Evolutionary conservation across 64 coral and sea anemone species (phyloP), one percentile per base, ranked within the genome.

Genomic region (Pachyseris speciosa): DNA sequence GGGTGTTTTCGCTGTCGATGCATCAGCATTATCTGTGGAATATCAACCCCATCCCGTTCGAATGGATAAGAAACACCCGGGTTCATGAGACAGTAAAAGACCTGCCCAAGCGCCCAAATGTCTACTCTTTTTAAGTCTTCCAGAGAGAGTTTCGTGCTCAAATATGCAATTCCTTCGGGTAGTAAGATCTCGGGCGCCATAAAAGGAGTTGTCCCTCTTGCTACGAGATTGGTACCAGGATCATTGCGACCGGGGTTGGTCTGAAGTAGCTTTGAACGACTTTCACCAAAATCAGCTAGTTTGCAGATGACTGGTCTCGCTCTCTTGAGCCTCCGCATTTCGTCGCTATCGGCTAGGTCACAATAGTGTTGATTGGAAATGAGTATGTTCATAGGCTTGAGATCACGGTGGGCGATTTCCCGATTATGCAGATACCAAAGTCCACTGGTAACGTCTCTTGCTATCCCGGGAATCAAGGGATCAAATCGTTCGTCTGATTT

Each of bases 331-430:
- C 11, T 66, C 13, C 19, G 67, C 30, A 13, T 64, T 42, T 24
- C 37, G 5, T 25, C 11, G 31, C 36, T 31, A 34, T 86, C 79
- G 16, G 86, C 36, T 17, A 86, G 55, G 11, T 50, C 1, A 27
- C 44, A 93, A n/a, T n/a, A n/a, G n/a, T n/a, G n/a, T n/a, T n/a
- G n/a, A n/a, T n/a, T n/a, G n/a, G n/a, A n/a, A n/a, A n/a, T 96
- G 92, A 96, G 40, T 11, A 96, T 71, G 45, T 96, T 96, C n/a
- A 84, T 84, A 31, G 94, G 83, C 37, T 96, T 96, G 49, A 96
- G 53, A 37, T 96, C 94, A 33, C 94, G 74, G 40, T 96, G 88
- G 13, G 27, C 72, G 7, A 78, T 68, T 19, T 86, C 52, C 8
- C 37, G 39, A 19, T 36, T 8, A 67, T 96, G 89, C 7, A 96